These are phyloP conservation scores for Anthopleura xanthogrammica DNA, from an alignment of 92 coral and sea anemone species.

Conservation along the genomic window DNA sequence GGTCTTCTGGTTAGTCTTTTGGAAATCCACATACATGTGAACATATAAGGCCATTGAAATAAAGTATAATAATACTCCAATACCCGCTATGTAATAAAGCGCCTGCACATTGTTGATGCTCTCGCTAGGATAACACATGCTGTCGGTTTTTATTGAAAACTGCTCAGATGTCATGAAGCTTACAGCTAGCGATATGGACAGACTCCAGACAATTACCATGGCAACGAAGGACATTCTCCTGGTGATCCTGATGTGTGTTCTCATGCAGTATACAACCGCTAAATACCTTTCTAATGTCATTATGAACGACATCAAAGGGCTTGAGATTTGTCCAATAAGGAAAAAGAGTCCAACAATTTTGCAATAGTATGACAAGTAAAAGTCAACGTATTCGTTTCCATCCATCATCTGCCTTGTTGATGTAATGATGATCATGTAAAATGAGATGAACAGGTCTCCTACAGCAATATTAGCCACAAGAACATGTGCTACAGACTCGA, in stretches of 20 bases:
- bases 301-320: constrained; percentile 6
- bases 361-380: too few species aligned
- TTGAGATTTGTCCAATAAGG: neutral
- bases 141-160: neutral
- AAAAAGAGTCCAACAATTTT: too few species aligned
- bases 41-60: neutral
- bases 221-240: neutral
- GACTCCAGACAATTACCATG: neutral
- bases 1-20: constrained; percentile 10
- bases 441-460: constrained; percentile 32
- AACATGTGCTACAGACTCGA: constrained; percentile 29
- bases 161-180: too few species aligned
- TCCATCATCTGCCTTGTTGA: neutral
- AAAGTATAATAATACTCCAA: neutral
- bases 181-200: neutral
- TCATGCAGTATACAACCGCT: constrained; percentile 21
- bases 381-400: too few species aligned
- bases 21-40: constrained; percentile 14
- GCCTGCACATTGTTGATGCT: neutral
- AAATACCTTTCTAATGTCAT: constrained; percentile 23
- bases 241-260: neutral
- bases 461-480: constrained; percentile 39
- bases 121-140: neutral
- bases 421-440: constrained; percentile 25
- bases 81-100: neutral